Evolutionary conservation across 2,888 invertebrate species (phyloP), one percentile per base, ranked within the genome.

Genomic region (Pocota personata): DNA sequence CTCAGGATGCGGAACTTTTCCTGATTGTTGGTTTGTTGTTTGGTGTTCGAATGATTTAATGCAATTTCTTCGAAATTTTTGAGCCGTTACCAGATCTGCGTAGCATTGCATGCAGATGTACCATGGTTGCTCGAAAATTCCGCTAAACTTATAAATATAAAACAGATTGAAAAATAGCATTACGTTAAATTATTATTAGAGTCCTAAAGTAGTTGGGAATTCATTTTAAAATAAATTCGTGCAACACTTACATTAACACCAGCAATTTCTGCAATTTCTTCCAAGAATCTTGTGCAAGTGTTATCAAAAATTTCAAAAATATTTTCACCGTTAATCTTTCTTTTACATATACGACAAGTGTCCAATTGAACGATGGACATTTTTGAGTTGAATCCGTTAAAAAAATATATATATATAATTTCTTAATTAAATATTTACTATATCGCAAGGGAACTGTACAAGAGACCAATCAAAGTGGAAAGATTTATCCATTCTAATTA

Each of bases 61-160:
- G 14, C 73, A 80, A 0, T 57, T 52, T 37, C n/a, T 55, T 30
- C 82, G 60, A 62, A 82, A 76, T 50, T 16, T 21, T 40, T 82
- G 82, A n/a, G 82, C 75, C 3, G 76, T 57, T 43, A 62, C 35
- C 0, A 82, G 37, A 55, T 55, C 62, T 5, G 67, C 48, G 8
- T 82, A 75, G 30, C 80, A 82, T 14, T 62, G 40, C 80, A 75
- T 52, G 6, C 80, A 82, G 24, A 82, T 69, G 19, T 55, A 75
- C 82, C 82, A 76, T 32, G 82, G 82, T 32, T 82, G 82, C 14
- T 76, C 48, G 14, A 82, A 76, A 57, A 82, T 10, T 48, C 82
- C 82, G n/a, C 37, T 48, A 6, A 82, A 76, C 82, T 82, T 66
- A 5, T 8, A 3, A 48, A 27, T 6, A 52, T 14, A 66, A 24